phyloP scores from a whole-genome alignment of 1,140 invertebrate genomes.

The Drosophila arawakana region DNA sequence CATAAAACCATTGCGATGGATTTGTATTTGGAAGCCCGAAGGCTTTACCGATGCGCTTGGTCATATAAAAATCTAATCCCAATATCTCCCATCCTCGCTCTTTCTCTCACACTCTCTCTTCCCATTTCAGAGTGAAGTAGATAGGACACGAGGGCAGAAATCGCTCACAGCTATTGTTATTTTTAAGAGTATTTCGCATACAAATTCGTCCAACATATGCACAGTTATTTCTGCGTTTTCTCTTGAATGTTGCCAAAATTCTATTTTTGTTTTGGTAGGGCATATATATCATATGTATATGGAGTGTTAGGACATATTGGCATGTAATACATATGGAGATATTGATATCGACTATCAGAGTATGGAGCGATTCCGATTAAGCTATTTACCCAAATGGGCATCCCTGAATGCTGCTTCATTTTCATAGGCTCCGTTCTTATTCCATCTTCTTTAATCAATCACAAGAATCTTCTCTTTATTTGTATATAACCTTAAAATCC shows the following conservation, averaged over 20 bases:
- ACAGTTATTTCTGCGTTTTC: conserved; percentile 28
- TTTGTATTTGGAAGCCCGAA: conserved; percentile 57
- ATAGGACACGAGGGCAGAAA: background rate
- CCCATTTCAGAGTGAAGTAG: background rate
- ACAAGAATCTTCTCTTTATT: no score
- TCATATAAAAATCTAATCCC: conserved; percentile 53
- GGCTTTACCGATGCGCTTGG: conserved; percentile 44
- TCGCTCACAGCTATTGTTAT: conserved; percentile 33
- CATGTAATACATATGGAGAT: no score
- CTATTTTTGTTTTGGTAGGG: conserved; percentile 16
- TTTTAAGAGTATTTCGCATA: conserved; percentile 16
- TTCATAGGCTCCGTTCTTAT: no score
- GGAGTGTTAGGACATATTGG: background rate
- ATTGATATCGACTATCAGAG: no score
- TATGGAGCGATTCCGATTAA: no score
- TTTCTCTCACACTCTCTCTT: background rate
- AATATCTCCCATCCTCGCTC: background rate
- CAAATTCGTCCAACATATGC: conserved; percentile 34
- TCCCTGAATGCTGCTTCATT: no score
- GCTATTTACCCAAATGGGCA: no score
- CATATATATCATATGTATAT: background rate
- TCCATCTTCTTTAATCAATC: no score
- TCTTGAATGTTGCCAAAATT: conserved; percentile 16
- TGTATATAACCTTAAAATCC: no score
- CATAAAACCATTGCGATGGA: conserved; percentile 76